Percentiles rank a stretch among this genome's conserved stretches.
phyloP scores from a whole-genome alignment of 2,113 vertebrate species.

The Phalacrocorax pelagicus region DNA sequence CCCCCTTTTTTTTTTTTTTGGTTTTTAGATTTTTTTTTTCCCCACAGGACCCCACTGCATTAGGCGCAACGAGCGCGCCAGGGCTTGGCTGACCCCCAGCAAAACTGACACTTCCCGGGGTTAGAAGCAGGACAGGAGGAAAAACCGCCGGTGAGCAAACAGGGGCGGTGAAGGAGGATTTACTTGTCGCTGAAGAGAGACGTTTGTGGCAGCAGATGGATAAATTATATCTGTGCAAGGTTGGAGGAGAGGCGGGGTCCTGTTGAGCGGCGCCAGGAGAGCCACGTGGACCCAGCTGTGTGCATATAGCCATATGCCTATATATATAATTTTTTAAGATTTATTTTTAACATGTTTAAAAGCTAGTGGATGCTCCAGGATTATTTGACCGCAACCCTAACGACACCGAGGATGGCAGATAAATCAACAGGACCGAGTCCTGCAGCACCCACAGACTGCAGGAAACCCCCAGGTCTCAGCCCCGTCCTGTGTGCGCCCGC shows the following conservation, averaged over 20 bases:
- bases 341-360: background rate
- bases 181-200: background rate
- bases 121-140: background rate
- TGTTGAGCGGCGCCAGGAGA: background rate
- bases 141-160: background rate
- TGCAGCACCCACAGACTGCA: background rate
- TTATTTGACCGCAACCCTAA: background rate
- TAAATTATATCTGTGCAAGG: background rate
- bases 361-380: background rate
- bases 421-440: background rate
- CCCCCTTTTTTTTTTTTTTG: too few relatives aligned
- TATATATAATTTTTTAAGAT: background rate
- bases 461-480: background rate
- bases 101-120: rapidly evolving
- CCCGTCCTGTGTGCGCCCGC: rapidly evolving
- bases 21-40: too few relatives aligned
- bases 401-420: rapidly evolving
- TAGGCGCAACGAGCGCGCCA: rapidly evolving
- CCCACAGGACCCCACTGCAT: background rate
- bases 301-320: background rate
- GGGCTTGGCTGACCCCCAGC: background rate
- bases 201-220: rapidly evolving
- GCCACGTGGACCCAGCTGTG: background rate
- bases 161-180: background rate
- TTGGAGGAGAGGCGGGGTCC: background rate